A percentile compares a stretch with the other conserved stretches of the same genome.
Evolutionary conservation across 2,888 invertebrate genomes (phyloP).

Genomic region (Ypsolopha sequella): DNA sequence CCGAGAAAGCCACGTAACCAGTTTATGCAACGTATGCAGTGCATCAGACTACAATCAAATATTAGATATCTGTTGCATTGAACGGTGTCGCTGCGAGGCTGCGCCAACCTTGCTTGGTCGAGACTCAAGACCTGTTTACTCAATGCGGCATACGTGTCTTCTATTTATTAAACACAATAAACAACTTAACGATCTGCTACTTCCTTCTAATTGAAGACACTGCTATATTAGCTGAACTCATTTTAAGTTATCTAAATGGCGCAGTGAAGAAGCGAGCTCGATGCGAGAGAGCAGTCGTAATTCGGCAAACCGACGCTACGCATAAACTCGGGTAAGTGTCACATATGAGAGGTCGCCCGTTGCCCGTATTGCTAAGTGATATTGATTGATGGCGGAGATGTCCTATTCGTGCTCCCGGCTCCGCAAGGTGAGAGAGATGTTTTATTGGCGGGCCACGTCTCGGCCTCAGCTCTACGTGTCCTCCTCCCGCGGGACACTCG

Average conservation of each 20-base stretch:
- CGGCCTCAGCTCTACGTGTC: slow-evolving; percentile 40
- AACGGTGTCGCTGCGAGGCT: no score
- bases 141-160: no score
- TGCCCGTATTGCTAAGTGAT: slow-evolving; percentile 49
- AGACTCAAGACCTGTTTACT: no score
- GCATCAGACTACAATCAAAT: slow-evolving; percentile 4
- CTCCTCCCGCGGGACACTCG: slow-evolving; percentile 62
- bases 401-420: slow-evolving; percentile 8
- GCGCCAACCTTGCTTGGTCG: no score
- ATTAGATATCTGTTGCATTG: no score
- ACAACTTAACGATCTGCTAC: no score
- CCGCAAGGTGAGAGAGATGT: slow-evolving; percentile 42
- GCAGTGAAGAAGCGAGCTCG: background rate
- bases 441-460: slow-evolving; percentile 66
- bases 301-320: slow-evolving; percentile 22
- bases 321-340: slow-evolving; percentile 38
- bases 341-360: slow-evolving; percentile 36
- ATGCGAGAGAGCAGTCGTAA: slow-evolving; percentile 10
- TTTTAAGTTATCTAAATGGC: background rate
- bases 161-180: no score
- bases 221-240: no score
- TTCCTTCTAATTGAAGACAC: no score
- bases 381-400: slow-evolving; percentile 46
- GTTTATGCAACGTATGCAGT: slow-evolving; percentile 19
- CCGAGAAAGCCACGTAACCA: slow-evolving; percentile 52